phyloP scores from a whole-genome alignment of 1,140 invertebrate species.

The Zeugodacus cucurbitae region DNA sequence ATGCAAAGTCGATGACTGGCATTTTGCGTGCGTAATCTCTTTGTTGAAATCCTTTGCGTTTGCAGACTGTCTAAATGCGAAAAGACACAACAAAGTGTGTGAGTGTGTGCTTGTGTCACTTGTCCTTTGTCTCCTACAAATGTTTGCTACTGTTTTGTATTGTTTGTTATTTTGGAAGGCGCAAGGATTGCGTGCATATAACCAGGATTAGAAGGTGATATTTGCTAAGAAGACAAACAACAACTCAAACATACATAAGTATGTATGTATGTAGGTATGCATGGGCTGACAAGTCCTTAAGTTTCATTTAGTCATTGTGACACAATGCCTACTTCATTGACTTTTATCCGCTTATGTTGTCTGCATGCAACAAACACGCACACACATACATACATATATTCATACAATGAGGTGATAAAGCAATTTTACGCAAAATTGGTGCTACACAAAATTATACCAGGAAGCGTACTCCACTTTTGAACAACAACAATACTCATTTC shows the following conservation, averaged over 20 bases:
- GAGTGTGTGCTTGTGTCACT: neutral
- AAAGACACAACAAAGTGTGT: neutral
- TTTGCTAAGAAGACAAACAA: neutral
- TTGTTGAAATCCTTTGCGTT: neutral
- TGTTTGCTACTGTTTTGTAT: neutral
- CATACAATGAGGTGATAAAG: neutral
- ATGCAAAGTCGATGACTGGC: neutral
- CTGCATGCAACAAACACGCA: neutral
- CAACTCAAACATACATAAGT: neutral
- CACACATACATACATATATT: too few species aligned
- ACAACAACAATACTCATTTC: neutral
- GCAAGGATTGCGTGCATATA: neutral
- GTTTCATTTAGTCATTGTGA: neutral
- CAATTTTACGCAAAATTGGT: conserved; percentile 22
- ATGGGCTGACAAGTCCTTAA: neutral
- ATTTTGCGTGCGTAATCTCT: neutral
- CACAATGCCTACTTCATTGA: neutral
- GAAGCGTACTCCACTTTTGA: neutral
- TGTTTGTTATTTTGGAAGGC: neutral
- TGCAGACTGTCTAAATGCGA: neutral
- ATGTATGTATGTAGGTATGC: neutral
- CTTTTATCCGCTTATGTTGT: conserved; percentile 12
- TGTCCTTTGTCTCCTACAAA: neutral
- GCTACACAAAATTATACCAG: neutral
- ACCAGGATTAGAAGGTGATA: neutral